A percentile compares a stretch with the other conserved stretches of the same genome.
Conservation (phyloP, 2,797 vertebrate genomes). For the Gobio occitaniae region DNA sequence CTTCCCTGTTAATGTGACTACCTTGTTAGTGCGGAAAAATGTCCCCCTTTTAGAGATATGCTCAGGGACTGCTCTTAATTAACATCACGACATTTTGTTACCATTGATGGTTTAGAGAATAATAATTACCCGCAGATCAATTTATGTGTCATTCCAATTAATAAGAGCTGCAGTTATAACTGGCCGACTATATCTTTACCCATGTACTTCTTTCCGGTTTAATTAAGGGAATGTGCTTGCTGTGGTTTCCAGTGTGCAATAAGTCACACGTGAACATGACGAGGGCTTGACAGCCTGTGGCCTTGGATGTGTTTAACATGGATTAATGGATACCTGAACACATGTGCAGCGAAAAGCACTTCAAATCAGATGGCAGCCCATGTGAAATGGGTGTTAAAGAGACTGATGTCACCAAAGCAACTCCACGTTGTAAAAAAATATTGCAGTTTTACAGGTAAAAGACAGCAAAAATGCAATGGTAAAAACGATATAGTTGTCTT, state of each 20-base stretch:
- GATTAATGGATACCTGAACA: conserved; percentile 58
- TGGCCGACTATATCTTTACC: conserved; percentile 44
- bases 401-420: conserved; percentile 11
- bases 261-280: conserved; percentile 57
- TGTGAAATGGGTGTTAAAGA: conserved; percentile 4
- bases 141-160: conserved; percentile 59
- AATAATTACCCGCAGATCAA: conserved; percentile 57
- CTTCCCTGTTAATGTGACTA: conserved; percentile 32
- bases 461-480: not conserved
- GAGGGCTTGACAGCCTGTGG: conserved; percentile 48
- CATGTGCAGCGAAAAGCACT: conserved; percentile 22
- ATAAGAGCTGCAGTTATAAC: conserved; percentile 44
- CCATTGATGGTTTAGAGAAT: conserved; percentile 44
- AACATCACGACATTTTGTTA: conserved; percentile 53
- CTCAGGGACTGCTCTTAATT: conserved; percentile 55
- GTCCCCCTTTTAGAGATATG: conserved; percentile 12
- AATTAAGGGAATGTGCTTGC: conserved; percentile 59
- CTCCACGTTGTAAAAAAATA: not conserved
- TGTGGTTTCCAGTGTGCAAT: conserved; percentile 48
- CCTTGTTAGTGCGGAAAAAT: conserved; percentile 41
- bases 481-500: not conserved
- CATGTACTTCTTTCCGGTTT: conserved; percentile 48
- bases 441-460: not conserved
- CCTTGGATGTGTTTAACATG: conserved; percentile 55
- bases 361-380: conserved; percentile 23